phyloP scores from a whole-genome alignment of 2,888 invertebrate species.

The Pecten maximus region DNA sequence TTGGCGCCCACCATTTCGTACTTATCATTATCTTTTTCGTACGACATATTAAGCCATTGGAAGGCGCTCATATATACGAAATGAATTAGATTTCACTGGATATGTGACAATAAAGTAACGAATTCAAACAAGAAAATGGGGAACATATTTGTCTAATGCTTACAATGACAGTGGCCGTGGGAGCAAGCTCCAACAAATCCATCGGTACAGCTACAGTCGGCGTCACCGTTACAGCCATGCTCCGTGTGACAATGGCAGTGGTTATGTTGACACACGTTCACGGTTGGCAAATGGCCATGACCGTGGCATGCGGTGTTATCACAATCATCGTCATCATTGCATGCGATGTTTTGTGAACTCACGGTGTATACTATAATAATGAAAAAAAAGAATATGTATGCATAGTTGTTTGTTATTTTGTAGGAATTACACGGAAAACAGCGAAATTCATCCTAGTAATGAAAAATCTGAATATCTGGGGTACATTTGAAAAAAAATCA shows the following conservation, averaged over 20 bases:
- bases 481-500: too few species aligned
- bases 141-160: not conserved
- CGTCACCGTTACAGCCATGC: not conserved
- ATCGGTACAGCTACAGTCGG: not conserved
- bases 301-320: not conserved
- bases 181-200: not conserved
- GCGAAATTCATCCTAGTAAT: too few species aligned
- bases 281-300: not conserved
- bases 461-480: too few species aligned
- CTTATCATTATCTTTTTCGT: too few species aligned
- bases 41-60: too few species aligned
- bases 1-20: too few species aligned
- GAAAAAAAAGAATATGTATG: not conserved
- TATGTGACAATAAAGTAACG: too few species aligned
- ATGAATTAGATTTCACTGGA: too few species aligned
- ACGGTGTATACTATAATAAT: not conserved
- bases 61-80: too few species aligned
- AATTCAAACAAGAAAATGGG: too few species aligned
- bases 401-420: too few species aligned
- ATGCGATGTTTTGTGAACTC: not conserved
- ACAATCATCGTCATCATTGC: not conserved
- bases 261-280: not conserved
- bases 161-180: not conserved
- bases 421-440: too few species aligned
- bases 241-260: not conserved